Conservation (phyloP, 2,888 invertebrate species). For the Ormyrus thymus region DNA sequence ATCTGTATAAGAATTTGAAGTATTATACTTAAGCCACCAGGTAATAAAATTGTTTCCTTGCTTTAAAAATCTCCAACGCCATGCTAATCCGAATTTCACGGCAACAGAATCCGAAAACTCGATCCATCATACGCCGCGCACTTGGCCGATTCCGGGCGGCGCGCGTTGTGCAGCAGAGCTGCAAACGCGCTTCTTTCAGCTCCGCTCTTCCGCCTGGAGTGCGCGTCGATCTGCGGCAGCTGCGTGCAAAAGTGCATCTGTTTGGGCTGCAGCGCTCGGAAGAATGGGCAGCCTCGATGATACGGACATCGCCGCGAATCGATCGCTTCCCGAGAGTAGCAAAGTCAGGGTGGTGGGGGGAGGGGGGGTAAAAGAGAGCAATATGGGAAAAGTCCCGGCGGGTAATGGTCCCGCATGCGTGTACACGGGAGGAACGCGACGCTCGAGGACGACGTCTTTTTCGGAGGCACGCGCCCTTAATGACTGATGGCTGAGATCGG, state of each 20-base stretch:
- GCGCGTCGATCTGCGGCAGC: conserved; percentile 14
- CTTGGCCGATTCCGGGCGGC: not conserved
- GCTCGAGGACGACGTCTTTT: too few relatives aligned
- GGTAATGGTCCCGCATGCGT: not conserved
- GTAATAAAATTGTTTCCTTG: too few relatives aligned
- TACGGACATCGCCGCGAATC: conserved; percentile 28
- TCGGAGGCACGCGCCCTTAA: too few relatives aligned
- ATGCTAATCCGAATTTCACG: too few relatives aligned
- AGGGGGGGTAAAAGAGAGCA: conserved; percentile 10
- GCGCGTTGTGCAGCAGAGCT: not conserved
- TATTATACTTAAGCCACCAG: too few relatives aligned
- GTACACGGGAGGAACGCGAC: not conserved
- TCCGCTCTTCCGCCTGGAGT: too few relatives aligned
- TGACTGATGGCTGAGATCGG: too few relatives aligned
- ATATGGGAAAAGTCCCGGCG: conserved; percentile 7
- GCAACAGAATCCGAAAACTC: too few relatives aligned
- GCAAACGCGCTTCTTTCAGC: conserved; percentile 8
- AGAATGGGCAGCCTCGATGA: conserved; percentile 12
- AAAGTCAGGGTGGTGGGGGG: not conserved
- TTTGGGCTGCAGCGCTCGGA: conserved; percentile 21
- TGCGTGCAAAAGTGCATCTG: conserved; percentile 45
- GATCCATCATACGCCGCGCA: too few relatives aligned
- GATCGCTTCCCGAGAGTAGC: conserved; percentile 35
- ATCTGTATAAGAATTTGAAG: too few relatives aligned
- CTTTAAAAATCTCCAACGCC: too few relatives aligned